A percentile compares a stretch with the other conserved stretches of the same genome.
phyloP scores from a whole-genome alignment of 2,797 vertebrate genomes.

The Ciconia nigra region DNA sequence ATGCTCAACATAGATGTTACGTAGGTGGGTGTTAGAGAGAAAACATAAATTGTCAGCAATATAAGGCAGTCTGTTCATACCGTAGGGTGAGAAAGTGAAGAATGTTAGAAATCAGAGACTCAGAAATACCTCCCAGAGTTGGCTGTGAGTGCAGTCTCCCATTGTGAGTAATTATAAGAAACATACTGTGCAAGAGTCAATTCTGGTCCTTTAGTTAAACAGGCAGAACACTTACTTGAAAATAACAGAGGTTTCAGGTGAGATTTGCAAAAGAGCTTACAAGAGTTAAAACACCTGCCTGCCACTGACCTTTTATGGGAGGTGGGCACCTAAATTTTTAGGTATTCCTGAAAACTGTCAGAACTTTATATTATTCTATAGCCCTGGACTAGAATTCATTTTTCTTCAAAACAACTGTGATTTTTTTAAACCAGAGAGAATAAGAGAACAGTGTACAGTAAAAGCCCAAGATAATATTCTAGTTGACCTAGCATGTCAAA shows the following conservation, averaged over 20 bases:
- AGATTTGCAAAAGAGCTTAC: background rate
- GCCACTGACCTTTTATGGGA: background rate
- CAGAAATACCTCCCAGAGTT: conserved; percentile 16
- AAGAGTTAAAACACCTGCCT: background rate
- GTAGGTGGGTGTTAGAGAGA: conserved; percentile 42
- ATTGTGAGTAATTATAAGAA: conserved; percentile 48
- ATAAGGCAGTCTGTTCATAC: conserved; percentile 37
- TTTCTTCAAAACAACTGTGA: background rate
- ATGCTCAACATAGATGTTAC: conserved; percentile 56
- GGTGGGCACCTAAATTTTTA: background rate
- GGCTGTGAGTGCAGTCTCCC: conserved; percentile 2
- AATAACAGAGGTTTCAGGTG: background rate
- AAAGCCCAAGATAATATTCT: background rate
- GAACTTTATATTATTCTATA: background rate
- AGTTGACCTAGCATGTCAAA: background rate
- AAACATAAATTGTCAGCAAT: conserved; percentile 45
- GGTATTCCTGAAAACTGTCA: background rate
- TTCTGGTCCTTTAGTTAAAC: background rate
- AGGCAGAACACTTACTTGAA: background rate
- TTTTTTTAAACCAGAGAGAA: background rate
- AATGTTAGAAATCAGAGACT: conserved; percentile 11
- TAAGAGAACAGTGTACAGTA: background rate
- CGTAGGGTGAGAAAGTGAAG: background rate
- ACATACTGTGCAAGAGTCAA: background rate
- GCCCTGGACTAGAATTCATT: background rate